Evolutionary conservation across 2,888 invertebrate species (phyloP), one percentile per base, ranked within the genome.

Genomic region (Copidosoma aretas): DNA sequence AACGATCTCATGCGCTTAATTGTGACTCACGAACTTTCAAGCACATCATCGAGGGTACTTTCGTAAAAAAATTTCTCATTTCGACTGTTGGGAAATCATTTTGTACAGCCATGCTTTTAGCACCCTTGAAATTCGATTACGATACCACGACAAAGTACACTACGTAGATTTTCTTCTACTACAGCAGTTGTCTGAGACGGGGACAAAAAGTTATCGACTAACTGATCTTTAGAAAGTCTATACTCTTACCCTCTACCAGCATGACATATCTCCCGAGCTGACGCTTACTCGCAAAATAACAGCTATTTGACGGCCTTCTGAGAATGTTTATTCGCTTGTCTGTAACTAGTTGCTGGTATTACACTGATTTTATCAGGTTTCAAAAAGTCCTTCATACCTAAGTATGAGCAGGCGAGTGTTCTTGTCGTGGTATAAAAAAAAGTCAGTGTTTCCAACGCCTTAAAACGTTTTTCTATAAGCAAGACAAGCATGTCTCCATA

Each of bases 41-140:
- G 53, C 52, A 22, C 39, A 19, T 62, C 62, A 53, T 41, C 51
- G 17, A 62, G 19, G 3, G 41, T 5, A 0, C 54, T 39, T 15
- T 22, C 41, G 41, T 1, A 22, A 5, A 14, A 5, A 8, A 41
- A 10, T 1, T 5, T 39, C 17, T 39, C 4, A 41, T 62, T 39
- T 39, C 62, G 39, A 22, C 22, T 43, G 1, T n/a, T 43, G 1
- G 1, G 8, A 19, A 53, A 53, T 21, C 39, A 62, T 4, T 22
- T 10, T 1, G 53, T 39, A 53, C 62, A 62, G 0, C 46, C 49
- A 21, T 60, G 60, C 0, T 1, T n/a, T 14, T 46, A 60, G 21
- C 60, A 60, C 8, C 60, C 60, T 24, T 60, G 46, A 46, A 46
- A 60, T 49, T 60, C 49, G 19, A 60, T 46, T 8, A 60, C 60